phyloP scores from a whole-genome alignment of 2,797 vertebrate genomes.

The Acestrorhynchus altus region DNA sequence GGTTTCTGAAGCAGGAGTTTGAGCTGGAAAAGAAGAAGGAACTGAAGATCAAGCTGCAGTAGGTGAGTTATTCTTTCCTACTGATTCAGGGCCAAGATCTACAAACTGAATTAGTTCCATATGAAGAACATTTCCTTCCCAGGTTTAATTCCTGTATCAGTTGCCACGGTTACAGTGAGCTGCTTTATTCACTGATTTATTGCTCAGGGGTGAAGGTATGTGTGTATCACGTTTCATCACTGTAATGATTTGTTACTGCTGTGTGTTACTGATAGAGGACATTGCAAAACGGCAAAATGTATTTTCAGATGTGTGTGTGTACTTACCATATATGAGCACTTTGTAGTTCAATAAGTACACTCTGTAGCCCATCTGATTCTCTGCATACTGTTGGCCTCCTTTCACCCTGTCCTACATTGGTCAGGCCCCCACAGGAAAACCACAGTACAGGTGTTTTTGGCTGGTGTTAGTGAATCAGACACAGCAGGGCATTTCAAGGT shows the following conservation, averaged over 20 bases:
- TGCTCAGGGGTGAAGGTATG: slow-evolving; percentile 60
- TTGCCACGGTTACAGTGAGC: slow-evolving; percentile 70
- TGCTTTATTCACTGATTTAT: slow-evolving; percentile 71
- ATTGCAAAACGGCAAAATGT: slow-evolving; percentile 71
- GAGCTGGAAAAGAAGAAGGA: background rate
- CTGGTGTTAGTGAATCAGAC: too few relatives aligned
- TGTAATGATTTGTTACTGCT: slow-evolving; percentile 72
- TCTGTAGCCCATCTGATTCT: too few relatives aligned
- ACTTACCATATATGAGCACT: too few relatives aligned
- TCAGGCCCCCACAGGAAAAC: too few relatives aligned
- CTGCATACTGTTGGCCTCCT: too few relatives aligned
- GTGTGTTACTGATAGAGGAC: slow-evolving; percentile 75
- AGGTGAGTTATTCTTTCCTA: slow-evolving; percentile 46
- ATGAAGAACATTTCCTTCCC: slow-evolving; percentile 55
- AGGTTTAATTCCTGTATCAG: slow-evolving; percentile 43
- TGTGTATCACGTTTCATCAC: slow-evolving; percentile 72
- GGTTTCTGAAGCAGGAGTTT: too few relatives aligned
- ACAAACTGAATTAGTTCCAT: slow-evolving; percentile 62
- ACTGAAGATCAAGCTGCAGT: slow-evolving; percentile 6
- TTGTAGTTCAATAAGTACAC: too few relatives aligned
- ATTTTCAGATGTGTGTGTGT: too few relatives aligned
- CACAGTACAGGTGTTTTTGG: too few relatives aligned
- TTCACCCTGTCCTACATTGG: too few relatives aligned
- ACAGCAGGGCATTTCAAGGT: too few relatives aligned
- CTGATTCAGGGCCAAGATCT: slow-evolving; percentile 56